Percentiles rank a stretch among this genome's conserved stretches.
phyloP scores from a whole-genome alignment of 2,888 invertebrate genomes.

The Lacanobia wlatinum region DNA sequence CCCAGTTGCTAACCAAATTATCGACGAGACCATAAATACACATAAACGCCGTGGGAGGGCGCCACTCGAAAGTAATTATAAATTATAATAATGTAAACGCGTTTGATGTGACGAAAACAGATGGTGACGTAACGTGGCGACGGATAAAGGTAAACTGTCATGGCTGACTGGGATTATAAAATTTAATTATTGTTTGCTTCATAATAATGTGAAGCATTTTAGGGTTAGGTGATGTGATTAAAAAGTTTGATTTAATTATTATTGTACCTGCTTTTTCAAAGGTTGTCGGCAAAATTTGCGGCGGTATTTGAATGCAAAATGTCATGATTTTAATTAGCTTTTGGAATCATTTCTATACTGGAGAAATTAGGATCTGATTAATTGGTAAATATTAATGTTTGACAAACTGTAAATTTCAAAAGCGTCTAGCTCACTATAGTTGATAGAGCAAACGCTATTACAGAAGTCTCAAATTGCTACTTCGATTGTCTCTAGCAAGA shows the following conservation, averaged over 20 bases:
- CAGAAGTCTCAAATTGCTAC: neutral
- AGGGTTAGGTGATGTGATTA: conserved; percentile 27
- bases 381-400: neutral
- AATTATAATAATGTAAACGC: conserved; percentile 57
- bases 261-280: neutral
- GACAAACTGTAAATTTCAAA: neutral
- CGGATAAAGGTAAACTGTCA: conserved; percentile 62
- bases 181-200: conserved; percentile 41
- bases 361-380: neutral
- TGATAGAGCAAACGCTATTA: neutral
- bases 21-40: conserved; percentile 39
- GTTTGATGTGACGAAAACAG: conserved; percentile 58
- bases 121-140: conserved; percentile 59
- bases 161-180: conserved; percentile 31
- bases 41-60: conserved; percentile 63
- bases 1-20: conserved; percentile 38
- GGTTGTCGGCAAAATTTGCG: neutral
- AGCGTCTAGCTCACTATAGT: neutral
- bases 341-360: neutral
- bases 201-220: conserved; percentile 9
- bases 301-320: neutral
- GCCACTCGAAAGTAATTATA: conserved; percentile 45
- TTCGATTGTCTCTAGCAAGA: neutral
- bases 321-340: neutral
- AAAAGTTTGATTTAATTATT: conserved; percentile 9